A percentile compares a stretch with the other conserved stretches of the same genome.
These are phyloP conservation scores for Trialeurodes vaporariorum DNA, from an alignment of 1,140 invertebrate genomes.

Conservation along the genomic window DNA sequence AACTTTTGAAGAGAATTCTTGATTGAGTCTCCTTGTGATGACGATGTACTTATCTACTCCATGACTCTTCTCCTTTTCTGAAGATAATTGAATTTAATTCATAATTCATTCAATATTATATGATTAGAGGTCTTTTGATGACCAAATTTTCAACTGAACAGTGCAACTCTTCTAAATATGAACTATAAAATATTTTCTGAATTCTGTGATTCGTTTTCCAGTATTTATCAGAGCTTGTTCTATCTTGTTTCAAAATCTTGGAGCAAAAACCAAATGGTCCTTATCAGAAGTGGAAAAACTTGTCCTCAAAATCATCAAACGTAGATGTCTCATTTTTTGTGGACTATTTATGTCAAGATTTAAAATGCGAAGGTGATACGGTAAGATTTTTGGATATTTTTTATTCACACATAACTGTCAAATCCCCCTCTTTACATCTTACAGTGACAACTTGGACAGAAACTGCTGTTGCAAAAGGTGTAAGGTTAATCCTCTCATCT, in stretches of 20 bases:
- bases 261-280: neutral
- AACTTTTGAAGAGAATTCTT: neutral
- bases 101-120: neutral
- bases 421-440: neutral
- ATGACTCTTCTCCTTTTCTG: too few species aligned
- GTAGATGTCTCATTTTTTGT: neutral
- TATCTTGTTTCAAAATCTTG: neutral
- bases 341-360: neutral
- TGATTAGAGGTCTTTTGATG: neutral
- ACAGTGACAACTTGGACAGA: too few species aligned
- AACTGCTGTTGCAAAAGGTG: too few species aligned
- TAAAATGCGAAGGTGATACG: neutral
- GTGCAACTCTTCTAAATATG: too few species aligned
- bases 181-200: neutral
- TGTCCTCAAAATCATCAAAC: neutral
- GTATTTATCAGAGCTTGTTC: neutral
- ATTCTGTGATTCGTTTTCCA: neutral
- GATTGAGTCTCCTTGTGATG: neutral
- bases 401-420: neutral
- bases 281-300: neutral
- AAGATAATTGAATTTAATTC: neutral
- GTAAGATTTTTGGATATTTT: neutral
- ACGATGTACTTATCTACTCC: neutral
- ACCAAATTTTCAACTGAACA: neutral
- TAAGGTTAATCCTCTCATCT: too few species aligned